A percentile compares a stretch with the other conserved stretches of the same genome.
phyloP scores from a whole-genome alignment of 2,113 vertebrate species.

The Ondatra zibethicus region DNA sequence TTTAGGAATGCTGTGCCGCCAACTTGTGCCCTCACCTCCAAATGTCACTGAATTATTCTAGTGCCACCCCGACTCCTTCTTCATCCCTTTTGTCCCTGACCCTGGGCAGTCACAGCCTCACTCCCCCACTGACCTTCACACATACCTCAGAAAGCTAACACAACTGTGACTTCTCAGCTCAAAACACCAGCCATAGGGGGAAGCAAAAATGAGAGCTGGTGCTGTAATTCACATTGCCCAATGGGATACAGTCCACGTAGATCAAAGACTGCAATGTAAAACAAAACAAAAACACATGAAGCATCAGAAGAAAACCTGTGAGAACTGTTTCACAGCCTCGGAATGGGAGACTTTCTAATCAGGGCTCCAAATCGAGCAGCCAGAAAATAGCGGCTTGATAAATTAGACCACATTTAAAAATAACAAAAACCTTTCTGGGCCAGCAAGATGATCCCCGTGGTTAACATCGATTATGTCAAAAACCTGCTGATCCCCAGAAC shows the following conservation, averaged over 20 bases:
- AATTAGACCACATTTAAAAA: conserved; percentile 51
- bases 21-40: neutral
- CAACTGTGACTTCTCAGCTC: neutral
- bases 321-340: conserved; percentile 51
- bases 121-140: conserved; percentile 2
- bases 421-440: neutral
- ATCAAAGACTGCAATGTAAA: conserved; percentile 65
- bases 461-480: neutral
- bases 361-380: conserved; percentile 45
- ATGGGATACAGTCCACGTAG: conserved; percentile 16
- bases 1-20: neutral
- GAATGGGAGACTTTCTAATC: conserved; percentile 44
- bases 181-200: conserved; percentile 3
- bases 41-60: neutral
- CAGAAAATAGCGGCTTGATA: conserved; percentile 63
- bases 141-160: neutral
- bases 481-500: neutral
- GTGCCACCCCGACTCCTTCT: neutral
- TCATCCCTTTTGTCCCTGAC: neutral
- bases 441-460: neutral
- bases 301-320: conserved; percentile 39
- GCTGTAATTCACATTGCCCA: neutral
- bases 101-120: neutral
- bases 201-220: neutral
- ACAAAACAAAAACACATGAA: conserved; percentile 63